phyloP scores from a whole-genome alignment of 2,888 invertebrate species.

The Nemapogon koenigi region DNA sequence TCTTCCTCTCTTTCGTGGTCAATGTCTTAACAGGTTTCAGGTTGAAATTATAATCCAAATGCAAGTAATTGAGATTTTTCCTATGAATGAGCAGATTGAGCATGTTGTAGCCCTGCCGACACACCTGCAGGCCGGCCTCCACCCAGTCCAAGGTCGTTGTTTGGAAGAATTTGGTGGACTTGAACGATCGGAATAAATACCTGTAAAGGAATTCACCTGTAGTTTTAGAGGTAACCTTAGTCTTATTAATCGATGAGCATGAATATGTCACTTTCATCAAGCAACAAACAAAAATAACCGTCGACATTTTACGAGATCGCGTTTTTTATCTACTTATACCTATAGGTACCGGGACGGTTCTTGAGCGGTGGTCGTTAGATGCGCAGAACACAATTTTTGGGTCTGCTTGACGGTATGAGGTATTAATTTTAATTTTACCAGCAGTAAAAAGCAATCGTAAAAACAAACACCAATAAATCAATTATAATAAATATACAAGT shows the following conservation, averaged over 20 bases:
- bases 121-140: slow-evolving; percentile 97
- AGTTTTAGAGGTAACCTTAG: too few relatives aligned
- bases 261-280: neutral
- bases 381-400: too few relatives aligned
- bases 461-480: too few relatives aligned
- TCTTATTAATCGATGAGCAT: neutral
- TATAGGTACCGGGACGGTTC: too few relatives aligned
- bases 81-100: slow-evolving; percentile 97
- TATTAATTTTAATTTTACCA: too few relatives aligned
- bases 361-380: too few relatives aligned
- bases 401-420: too few relatives aligned
- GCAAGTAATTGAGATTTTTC: slow-evolving; percentile 98
- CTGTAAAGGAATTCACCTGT: slow-evolving; percentile 46
- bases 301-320: too few relatives aligned
- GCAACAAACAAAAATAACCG: too few relatives aligned
- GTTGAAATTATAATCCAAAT: slow-evolving; percentile 99
- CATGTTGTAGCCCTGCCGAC: slow-evolving; percentile 99
- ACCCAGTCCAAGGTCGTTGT: slow-evolving; percentile 99
- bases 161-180: slow-evolving; percentile 99
- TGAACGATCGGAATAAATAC: slow-evolving; percentile 97
- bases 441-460: too few relatives aligned
- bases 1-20: slow-evolving; percentile 99
- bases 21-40: slow-evolving; percentile 99
- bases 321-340: too few relatives aligned
- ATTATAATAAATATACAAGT: too few relatives aligned